Base-by-base conservation (phyloP, 2,797 vertebrate species). In the Scleropages formosus region DNA sequence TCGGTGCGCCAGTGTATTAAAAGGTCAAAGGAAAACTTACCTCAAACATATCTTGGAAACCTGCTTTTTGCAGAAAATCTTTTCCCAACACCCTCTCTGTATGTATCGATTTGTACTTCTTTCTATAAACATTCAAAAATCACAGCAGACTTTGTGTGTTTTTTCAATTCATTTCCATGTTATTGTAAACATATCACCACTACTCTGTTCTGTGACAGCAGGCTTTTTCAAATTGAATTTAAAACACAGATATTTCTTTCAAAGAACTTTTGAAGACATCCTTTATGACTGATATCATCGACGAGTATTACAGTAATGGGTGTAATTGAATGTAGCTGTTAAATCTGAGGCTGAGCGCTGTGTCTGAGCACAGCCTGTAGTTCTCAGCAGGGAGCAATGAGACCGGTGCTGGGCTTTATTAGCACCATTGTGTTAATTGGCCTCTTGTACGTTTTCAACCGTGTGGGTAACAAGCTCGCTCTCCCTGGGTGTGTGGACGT, bases 91-190 rank as follows among this genome's bases (percentile, higher is more conserved):
- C 16, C 16, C 20, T 39, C 27, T 61, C 20, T 8, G 20, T 27
- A 13, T 60, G 39, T 72, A 61, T 72, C 27, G 56, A 61, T 44
- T 72, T 24, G 10, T 61, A 72, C 31, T 72, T 58, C 58, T 8
- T 15, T 12, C 31, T 60, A 72, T 58, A 47, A 72, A 72, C 60
- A 60, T n/a, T 72, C 31, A 72, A 72, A 72, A 72, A 60, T 60
- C 46, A 67, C 16, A 9, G 18, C 10, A 13, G 4, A n/a, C 10
- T 58, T n/a, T 13, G 12, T 58, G 53, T 61, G 31, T 22, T 60
- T 22, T 39, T 26, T 71, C 8, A 11, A 72, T 59, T 44, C 70
- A 44, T 60, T 59, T 72, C 24, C 53, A 59, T 59, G 53, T 60
- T 72, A 18, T 72, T 20, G 49, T 31, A 53, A 31, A 31, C 27